Percentiles rank a stretch among this genome's conserved stretches.
phyloP scores from a whole-genome alignment of 2,797 vertebrate species.

The Lepus oiostolus region DNA sequence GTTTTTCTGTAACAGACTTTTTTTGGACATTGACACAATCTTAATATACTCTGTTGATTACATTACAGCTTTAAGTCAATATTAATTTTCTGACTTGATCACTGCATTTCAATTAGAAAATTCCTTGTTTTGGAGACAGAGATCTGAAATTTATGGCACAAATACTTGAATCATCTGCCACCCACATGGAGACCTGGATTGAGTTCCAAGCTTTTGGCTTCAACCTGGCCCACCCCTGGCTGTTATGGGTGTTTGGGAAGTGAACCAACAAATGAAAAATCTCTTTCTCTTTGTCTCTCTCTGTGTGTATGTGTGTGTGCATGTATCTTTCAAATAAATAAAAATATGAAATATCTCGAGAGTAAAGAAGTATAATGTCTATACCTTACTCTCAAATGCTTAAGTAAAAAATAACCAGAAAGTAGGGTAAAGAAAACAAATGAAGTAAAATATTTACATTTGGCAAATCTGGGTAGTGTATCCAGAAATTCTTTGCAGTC shows the following conservation, averaged over 20 bases:
- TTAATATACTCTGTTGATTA: background rate
- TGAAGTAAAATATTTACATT: background rate
- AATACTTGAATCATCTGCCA: no score
- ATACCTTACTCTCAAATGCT: background rate
- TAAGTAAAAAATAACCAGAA: slow-evolving; percentile 3
- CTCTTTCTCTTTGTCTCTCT: no score
- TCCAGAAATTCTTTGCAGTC: background rate
- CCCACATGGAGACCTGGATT: no score
- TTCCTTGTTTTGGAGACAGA: background rate
- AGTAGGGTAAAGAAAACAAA: background rate
- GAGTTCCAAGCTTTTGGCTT: no score
- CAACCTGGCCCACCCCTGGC: no score
- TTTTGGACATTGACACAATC: slow-evolving; percentile 13
- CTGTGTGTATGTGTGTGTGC: no score
- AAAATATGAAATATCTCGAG: background rate
- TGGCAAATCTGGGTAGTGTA: background rate
- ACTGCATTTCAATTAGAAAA: background rate
- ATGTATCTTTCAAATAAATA: no score
- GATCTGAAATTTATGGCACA: no score
- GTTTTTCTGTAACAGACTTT: background rate
- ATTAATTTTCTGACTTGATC: slow-evolving; percentile 6
- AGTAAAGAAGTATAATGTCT: background rate
- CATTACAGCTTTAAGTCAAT: background rate
- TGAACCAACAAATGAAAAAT: no score
- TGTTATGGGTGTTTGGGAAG: no score